These are phyloP conservation scores for Chaetoderma sp. DNA, from an alignment of 2,888 invertebrate species.

Conservation along the genomic window DNA sequence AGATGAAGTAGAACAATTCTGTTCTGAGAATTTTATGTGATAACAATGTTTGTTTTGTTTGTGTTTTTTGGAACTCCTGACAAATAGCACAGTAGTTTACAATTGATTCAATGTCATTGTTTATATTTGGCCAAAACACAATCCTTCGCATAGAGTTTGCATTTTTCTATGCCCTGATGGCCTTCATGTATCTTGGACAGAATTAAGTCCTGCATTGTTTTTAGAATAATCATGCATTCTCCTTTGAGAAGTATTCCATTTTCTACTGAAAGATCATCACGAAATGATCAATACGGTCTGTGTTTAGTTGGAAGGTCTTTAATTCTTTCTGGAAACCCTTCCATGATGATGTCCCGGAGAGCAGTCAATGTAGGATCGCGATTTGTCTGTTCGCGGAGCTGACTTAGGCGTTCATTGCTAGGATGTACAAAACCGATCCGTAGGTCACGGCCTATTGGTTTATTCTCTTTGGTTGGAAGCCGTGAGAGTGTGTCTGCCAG, in stretches of 20 bases:
- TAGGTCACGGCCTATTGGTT: neutral
- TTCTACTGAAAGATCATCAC: neutral
- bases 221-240: no score
- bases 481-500: neutral
- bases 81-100: neutral
- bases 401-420: no score
- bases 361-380: no score
- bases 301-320: neutral
- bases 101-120: neutral
- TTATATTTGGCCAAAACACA: neutral
- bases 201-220: neutral
- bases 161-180: neutral
- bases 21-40: neutral
- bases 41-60: neutral
- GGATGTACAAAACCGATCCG: neutral
- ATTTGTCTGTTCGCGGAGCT: neutral
- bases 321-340: neutral
- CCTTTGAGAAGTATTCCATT: neutral
- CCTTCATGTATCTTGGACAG: neutral
- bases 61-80: neutral
- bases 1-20: constrained; percentile 19
- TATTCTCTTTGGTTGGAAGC: neutral
- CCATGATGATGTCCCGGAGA: no score
- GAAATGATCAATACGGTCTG: no score
- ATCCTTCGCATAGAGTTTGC: no score